phyloP scores from a whole-genome alignment of 2,888 invertebrate species.

The Rhynchonema sp. region DNA sequence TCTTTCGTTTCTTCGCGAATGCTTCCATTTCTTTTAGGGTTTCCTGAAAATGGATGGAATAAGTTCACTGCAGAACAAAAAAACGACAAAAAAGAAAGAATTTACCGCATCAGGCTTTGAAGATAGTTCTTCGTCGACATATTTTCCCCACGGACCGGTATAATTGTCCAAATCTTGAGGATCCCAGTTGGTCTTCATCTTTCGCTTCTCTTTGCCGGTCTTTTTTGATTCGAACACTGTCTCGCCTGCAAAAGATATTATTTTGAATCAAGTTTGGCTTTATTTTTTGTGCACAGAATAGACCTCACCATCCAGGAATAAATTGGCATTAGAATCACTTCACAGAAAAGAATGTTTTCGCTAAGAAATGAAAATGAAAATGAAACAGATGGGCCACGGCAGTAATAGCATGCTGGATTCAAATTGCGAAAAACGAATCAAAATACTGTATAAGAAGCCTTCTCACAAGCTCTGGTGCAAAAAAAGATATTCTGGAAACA shows the following conservation, averaged over 20 bases:
- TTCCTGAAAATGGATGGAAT: constrained; percentile 41
- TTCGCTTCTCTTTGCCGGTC: constrained; percentile 35
- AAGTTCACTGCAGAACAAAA: no score
- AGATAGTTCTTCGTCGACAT: constrained; percentile 63
- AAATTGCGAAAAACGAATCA: no score
- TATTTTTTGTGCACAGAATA: background rate
- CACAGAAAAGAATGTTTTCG: no score
- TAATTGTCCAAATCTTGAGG: constrained; percentile 82
- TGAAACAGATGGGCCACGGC: background rate
- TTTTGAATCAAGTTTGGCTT: constrained; percentile 2
- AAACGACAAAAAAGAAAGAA: no score
- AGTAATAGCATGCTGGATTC: no score
- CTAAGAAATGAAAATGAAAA: background rate
- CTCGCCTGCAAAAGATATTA: constrained; percentile 8
- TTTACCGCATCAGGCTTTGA: constrained; percentile 61
- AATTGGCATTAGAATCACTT: no score
- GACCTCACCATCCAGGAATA: background rate
- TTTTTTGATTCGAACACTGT: constrained; percentile 59
- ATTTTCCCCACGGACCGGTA: constrained; percentile 92
- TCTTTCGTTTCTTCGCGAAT: constrained; percentile 66
- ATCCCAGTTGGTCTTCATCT: constrained; percentile 65
- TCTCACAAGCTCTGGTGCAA: no score
- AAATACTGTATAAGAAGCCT: no score
- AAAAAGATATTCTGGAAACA: no score
- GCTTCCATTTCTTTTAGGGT: constrained; percentile 84